Percentiles rank a stretch among this genome's conserved stretches.
Conservation (phyloP, 2,888 invertebrate genomes). For the Thereva nobilitata region DNA sequence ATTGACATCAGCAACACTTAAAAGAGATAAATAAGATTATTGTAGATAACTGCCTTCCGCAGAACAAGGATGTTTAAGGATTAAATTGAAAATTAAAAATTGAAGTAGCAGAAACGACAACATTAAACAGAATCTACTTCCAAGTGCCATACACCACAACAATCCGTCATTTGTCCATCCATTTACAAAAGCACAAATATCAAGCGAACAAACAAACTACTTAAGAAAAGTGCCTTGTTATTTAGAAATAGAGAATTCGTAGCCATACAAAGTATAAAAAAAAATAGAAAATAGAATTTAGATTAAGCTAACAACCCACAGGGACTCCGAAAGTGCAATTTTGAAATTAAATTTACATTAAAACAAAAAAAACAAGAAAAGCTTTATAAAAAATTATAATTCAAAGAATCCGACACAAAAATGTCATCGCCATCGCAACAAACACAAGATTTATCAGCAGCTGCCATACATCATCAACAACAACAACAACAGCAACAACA, state of each 20-base stretch:
- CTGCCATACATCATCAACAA: conserved; percentile 46
- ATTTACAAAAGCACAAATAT: not conserved
- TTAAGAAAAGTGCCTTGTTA: too few species aligned
- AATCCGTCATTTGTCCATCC: not conserved
- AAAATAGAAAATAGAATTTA: not conserved
- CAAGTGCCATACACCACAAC: too few species aligned
- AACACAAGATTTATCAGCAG: conserved; percentile 46
- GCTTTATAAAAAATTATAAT: conserved; percentile 17
- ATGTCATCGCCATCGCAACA: conserved; percentile 47
- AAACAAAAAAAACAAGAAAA: conserved; percentile 9
- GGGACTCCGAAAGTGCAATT: conserved; percentile 2
- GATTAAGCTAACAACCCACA: not conserved
- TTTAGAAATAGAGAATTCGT: not conserved
- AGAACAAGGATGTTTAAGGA: too few species aligned
- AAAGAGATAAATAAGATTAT: too few species aligned
- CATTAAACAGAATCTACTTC: too few species aligned
- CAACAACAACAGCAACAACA: conserved; percentile 45
- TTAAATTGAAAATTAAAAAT: too few species aligned
- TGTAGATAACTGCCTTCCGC: too few species aligned
- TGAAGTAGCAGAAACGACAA: too few species aligned
- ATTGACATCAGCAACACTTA: too few species aligned
- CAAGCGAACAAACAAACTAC: too few species aligned
- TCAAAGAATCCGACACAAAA: conserved; percentile 11
- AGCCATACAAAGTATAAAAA: not conserved
- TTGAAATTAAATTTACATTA: conserved; percentile 5